Evolutionary conservation across 2,797 vertebrate genomes (phyloP), one percentile per base, ranked within the genome.

Genomic region (Chelon auratus): DNA sequence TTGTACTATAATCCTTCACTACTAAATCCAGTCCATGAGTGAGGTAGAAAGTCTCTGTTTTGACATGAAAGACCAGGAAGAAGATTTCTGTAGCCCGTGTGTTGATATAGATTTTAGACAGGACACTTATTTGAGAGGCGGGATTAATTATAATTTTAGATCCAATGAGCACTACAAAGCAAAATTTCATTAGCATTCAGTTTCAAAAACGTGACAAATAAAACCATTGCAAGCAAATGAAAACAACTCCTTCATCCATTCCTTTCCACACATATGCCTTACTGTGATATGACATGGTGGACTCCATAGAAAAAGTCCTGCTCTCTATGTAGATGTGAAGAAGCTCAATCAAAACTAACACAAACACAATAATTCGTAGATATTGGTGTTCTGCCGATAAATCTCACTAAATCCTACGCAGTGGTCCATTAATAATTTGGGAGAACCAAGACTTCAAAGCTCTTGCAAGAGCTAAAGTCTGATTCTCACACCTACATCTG

Each of bases 1-100:
- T 64, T 78, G 75, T 69, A 39, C 39, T 72, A 64, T 78, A 82
- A 89, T 63, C 51, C 30, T 61, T 60, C 54, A 69, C 37, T 68
- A 50, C 36, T 42, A 61, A 72, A 61, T 33, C 54, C 37, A 71
- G 57, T 58, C 56, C 71, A 78, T 45, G 62, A 68, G 62, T 60
- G 56, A 81, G 51, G 64, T 51, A 66, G 68, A 75, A 26, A 55
- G 39, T 47, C 53, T 80, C 50, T 56, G 57, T 48, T 22, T 45
- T 45, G 60, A 77, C 50, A 47, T 5, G 14, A 56, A 13, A 77
- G 22, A 51, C 14, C 56, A 68, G 47, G 36, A 30, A 30, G 26
- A 56, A 39, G 3, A 72, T 48, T 43, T 61, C 1, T 58, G 1
- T 73, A 48, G 50, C 64, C 15, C 11, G 33, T 24, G 20, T 75